phyloP scores from a whole-genome alignment of 2,113 vertebrate genomes.

The Bubalus kerabau region DNA sequence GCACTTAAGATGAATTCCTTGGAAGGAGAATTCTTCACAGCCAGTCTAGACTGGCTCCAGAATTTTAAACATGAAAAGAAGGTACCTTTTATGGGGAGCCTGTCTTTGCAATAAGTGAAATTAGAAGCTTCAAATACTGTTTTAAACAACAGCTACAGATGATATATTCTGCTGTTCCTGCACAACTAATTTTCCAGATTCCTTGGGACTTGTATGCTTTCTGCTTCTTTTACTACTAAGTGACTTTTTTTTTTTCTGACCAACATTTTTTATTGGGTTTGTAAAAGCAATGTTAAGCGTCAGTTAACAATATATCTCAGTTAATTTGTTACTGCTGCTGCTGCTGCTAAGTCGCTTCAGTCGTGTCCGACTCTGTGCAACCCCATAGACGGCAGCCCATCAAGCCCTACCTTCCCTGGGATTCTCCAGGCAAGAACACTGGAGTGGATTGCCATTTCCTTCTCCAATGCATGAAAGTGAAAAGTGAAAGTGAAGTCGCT shows the following conservation, averaged over 20 bases:
- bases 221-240: background rate
- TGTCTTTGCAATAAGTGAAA: background rate
- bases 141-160: background rate
- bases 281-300: background rate
- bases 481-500: too few species aligned
- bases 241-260: background rate
- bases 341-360: too few species aligned
- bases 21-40: conserved; percentile 9
- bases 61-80: background rate
- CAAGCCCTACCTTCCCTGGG: too few species aligned
- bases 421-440: too few species aligned
- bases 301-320: background rate
- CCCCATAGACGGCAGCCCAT: too few species aligned
- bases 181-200: conserved; percentile 9
- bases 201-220: background rate
- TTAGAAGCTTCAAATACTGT: background rate
- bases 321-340: background rate
- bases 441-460: too few species aligned
- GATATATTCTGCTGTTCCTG: background rate
- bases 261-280: background rate
- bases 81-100: background rate
- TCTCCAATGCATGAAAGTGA: too few species aligned
- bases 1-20: background rate
- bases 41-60: background rate
- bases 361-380: too few species aligned